phyloP scores from a whole-genome alignment of 35 echinoderm and acorn worm species.

The Eucidaris tribuloides region DNA sequence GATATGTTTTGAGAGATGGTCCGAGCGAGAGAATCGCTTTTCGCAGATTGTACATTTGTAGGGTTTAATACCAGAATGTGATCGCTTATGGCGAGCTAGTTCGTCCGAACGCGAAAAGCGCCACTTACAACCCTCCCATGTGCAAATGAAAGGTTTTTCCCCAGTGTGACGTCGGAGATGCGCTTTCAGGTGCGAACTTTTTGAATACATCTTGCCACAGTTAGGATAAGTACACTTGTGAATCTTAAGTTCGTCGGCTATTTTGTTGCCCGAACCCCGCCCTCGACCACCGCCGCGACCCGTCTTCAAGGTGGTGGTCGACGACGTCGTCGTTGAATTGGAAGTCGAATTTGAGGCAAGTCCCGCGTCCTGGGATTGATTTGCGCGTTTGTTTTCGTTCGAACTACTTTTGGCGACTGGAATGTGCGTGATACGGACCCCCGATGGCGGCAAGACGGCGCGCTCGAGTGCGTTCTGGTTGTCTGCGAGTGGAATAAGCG shows the following conservation, averaged over 20 bases:
- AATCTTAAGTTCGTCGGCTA: slow-evolving; percentile 96
- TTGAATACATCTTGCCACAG: slow-evolving; percentile 99
- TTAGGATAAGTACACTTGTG: slow-evolving; percentile 97
- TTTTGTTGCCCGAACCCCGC: slow-evolving; percentile 40
- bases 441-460: slow-evolving; percentile 65
- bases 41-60: slow-evolving; percentile 97
- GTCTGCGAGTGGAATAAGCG: background rate
- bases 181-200: slow-evolving; percentile 96
- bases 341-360: background rate
- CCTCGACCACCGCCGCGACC: background rate
- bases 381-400: slow-evolving; percentile 11
- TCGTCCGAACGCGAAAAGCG: slow-evolving; percentile 95
- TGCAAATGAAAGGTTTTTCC: slow-evolving; percentile 94
- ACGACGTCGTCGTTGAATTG: background rate
- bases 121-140: slow-evolving; percentile 98
- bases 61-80: slow-evolving; percentile 93
- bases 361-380: slow-evolving; percentile 8
- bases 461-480: background rate
- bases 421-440: slow-evolving; percentile 90
- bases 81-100: slow-evolving; percentile 92
- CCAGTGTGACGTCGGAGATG: slow-evolving; percentile 94
- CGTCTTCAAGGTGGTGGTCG: background rate
- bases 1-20: slow-evolving; percentile 95
- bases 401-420: slow-evolving; percentile 46
- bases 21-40: slow-evolving; percentile 94